Conservation (phyloP, 2,888 invertebrate genomes). For the Nycteola revayana region DNA sequence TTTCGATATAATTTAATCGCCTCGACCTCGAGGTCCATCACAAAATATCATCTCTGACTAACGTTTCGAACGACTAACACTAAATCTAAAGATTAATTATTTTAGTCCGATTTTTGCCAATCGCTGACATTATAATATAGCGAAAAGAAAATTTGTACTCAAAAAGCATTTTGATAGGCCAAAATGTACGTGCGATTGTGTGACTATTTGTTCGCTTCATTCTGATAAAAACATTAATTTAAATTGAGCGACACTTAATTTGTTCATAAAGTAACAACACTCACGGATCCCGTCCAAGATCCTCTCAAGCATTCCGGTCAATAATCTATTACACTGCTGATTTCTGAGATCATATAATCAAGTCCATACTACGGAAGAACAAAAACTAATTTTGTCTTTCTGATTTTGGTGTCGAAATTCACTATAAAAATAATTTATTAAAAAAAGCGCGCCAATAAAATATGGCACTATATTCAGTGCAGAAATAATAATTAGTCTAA, state of each 20-base stretch:
- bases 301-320: constrained; percentile 33
- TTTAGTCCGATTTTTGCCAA: constrained; percentile 36
- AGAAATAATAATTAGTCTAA: constrained; percentile 69
- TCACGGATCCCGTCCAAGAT: constrained; percentile 19
- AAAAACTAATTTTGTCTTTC: constrained; percentile 61
- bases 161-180: constrained; percentile 53
- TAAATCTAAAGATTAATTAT: constrained; percentile 37
- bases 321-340: constrained; percentile 48
- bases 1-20: constrained; percentile 57
- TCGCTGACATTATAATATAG: constrained; percentile 24
- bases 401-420: constrained; percentile 78
- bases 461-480: constrained; percentile 80
- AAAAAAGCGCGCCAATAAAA: constrained; percentile 75
- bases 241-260: constrained; percentile 48
- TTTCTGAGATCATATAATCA: constrained; percentile 74
- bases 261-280: constrained; percentile 27
- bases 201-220: constrained; percentile 23
- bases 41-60: constrained; percentile 73
- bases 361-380: constrained; percentile 63
- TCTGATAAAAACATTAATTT: constrained; percentile 23
- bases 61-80: constrained; percentile 40
- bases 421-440: constrained; percentile 66
- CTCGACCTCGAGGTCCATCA: constrained; percentile 37
- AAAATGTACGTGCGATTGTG: constrained; percentile 34
- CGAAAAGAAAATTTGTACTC: constrained; percentile 61